These are phyloP conservation scores for Eurystomus glaucurus DNA, from an alignment of 2,797 vertebrate genomes.

Conservation along the genomic window DNA sequence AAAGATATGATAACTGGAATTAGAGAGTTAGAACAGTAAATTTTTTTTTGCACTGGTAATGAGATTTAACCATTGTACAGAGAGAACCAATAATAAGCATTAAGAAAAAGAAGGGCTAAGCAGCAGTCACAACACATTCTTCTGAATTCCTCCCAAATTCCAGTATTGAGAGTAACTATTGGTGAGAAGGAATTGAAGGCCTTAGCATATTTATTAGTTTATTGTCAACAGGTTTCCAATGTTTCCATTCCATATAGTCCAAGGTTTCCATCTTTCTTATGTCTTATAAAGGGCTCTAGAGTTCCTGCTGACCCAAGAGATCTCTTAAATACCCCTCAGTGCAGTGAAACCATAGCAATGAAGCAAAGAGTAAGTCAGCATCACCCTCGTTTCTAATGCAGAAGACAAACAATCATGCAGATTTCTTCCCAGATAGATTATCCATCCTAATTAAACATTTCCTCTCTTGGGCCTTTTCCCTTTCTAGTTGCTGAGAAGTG, in stretches of 20 bases:
- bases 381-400: background rate
- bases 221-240: background rate
- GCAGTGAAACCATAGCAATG: background rate
- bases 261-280: background rate
- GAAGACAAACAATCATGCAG: background rate
- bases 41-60: background rate
- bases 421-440: constrained; percentile 20
- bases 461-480: background rate
- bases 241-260: background rate
- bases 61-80: background rate
- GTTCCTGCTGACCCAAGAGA: background rate
- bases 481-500: background rate
- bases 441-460: constrained; percentile 31
- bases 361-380: background rate
- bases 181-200: background rate
- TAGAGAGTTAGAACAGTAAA: background rate
- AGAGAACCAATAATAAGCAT: background rate
- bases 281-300: background rate
- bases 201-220: background rate
- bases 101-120: background rate
- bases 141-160: background rate
- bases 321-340: background rate
- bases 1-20: constrained; percentile 5
- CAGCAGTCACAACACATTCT: background rate
- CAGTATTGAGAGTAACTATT: background rate